Evolutionary conservation across 1,140 invertebrate species (phyloP).

Genomic region (Halictus rubicundus): DNA sequence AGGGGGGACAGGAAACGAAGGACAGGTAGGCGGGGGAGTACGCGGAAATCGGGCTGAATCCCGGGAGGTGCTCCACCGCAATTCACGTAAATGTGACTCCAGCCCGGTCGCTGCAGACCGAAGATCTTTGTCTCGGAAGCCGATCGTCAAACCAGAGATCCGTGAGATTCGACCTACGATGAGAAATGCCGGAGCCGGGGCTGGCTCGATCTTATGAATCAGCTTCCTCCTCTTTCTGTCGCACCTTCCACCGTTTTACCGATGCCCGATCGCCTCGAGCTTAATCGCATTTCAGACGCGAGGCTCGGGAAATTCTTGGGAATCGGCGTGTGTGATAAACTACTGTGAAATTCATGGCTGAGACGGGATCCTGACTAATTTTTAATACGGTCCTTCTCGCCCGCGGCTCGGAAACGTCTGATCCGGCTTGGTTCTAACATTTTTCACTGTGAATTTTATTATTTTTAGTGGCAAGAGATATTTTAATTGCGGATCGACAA

Average conservation of each 20-base stretch:
- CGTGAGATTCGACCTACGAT: constrained; percentile 50
- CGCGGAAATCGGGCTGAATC: constrained; percentile 52
- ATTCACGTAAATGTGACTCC: constrained; percentile 58
- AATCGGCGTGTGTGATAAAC: too few species aligned
- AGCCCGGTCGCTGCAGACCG: constrained; percentile 19
- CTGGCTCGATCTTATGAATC: background rate
- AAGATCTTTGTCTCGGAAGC: constrained; percentile 50
- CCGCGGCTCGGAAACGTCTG: too few species aligned
- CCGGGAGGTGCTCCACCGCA: constrained; percentile 37
- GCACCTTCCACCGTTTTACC: background rate
- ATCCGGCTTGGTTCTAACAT: too few species aligned
- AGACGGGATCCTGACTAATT: too few species aligned
- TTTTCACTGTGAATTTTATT: too few species aligned
- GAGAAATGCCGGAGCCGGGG: constrained; percentile 19
- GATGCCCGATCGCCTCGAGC: background rate
- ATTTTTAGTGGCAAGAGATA: too few species aligned
- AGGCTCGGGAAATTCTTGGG: too few species aligned
- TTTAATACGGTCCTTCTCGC: too few species aligned
- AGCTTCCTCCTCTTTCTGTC: background rate
- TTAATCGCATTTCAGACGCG: background rate
- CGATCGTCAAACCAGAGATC: constrained; percentile 53
- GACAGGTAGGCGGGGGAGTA: constrained; percentile 13
- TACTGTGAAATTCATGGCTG: too few species aligned
- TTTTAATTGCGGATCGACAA: too few species aligned
- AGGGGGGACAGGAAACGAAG: constrained; percentile 43